Percentiles rank a stretch among this genome's conserved stretches.
phyloP scores from a whole-genome alignment of 1,140 invertebrate genomes.

The Ostrea edulis region DNA sequence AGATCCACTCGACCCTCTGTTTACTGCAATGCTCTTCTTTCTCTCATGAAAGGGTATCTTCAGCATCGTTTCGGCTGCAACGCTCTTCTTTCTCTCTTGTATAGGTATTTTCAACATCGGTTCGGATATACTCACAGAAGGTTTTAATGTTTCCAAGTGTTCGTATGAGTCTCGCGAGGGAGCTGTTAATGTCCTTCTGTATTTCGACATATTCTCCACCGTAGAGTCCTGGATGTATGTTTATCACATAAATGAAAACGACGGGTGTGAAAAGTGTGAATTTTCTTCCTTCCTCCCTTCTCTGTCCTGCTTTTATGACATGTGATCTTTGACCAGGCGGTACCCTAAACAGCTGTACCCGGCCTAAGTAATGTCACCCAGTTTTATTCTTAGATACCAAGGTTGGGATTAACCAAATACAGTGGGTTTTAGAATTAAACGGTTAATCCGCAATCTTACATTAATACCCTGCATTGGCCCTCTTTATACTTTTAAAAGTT shows the following conservation, averaged over 20 bases:
- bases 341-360: neutral
- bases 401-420: slow-evolving; percentile 1
- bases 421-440: neutral
- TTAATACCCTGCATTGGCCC: too few species aligned
- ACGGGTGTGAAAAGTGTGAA: neutral
- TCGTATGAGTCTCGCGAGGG: neutral
- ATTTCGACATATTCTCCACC: neutral
- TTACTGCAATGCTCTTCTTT: neutral
- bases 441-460: neutral
- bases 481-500: too few species aligned
- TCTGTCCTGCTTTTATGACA: neutral
- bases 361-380: neutral
- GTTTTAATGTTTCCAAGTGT: neutral
- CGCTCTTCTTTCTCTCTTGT: neutral
- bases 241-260: neutral
- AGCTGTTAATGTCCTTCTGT: neutral
- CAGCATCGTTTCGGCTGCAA: neutral
- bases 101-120: slow-evolving; percentile 9
- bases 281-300: neutral
- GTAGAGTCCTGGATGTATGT: neutral
- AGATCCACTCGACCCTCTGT: neutral
- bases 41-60: neutral
- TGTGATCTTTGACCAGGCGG: neutral
- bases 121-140: neutral
- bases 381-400: slow-evolving; percentile 16